phyloP scores from a whole-genome alignment of 2,797 vertebrate genomes.

The Oceanodroma leucorhoa region DNA sequence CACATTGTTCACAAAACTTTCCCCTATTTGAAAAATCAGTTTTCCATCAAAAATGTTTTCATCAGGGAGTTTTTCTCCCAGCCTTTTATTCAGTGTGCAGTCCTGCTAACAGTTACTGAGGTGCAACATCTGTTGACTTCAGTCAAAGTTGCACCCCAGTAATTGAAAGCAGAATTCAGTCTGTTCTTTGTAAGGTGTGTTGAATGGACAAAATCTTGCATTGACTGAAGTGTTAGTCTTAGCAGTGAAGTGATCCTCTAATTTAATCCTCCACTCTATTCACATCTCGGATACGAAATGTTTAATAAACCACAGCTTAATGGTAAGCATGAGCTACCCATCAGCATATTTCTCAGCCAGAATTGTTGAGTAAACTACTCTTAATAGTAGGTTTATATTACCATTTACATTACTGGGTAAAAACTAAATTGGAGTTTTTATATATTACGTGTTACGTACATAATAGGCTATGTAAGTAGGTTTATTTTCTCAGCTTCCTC shows the following conservation, averaged over 20 bases:
- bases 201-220: constrained; percentile 25
- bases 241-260: constrained; percentile 48
- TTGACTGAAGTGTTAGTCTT: constrained; percentile 42
- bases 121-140: constrained; percentile 61
- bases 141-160: constrained; percentile 55
- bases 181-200: constrained; percentile 52
- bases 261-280: constrained; percentile 27
- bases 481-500: constrained; percentile 35
- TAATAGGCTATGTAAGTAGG: background rate
- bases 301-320: constrained; percentile 43
- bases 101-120: constrained; percentile 46
- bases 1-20: background rate
- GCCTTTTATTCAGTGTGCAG: constrained; percentile 1
- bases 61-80: background rate
- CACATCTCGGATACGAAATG: background rate
- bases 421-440: constrained; percentile 5
- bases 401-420: constrained; percentile 7
- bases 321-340: constrained; percentile 14
- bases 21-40: constrained; percentile 3
- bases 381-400: constrained; percentile 24
- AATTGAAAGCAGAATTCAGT: constrained; percentile 59
- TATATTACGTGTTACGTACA: constrained; percentile 8
- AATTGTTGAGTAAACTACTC: constrained; percentile 28
- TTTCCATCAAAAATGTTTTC: constrained; percentile 30
- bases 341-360: background rate